A percentile compares a stretch with the other conserved stretches of the same genome.
Conservation (phyloP, 2,888 invertebrate genomes). For the Drosophila diplacantha region DNA sequence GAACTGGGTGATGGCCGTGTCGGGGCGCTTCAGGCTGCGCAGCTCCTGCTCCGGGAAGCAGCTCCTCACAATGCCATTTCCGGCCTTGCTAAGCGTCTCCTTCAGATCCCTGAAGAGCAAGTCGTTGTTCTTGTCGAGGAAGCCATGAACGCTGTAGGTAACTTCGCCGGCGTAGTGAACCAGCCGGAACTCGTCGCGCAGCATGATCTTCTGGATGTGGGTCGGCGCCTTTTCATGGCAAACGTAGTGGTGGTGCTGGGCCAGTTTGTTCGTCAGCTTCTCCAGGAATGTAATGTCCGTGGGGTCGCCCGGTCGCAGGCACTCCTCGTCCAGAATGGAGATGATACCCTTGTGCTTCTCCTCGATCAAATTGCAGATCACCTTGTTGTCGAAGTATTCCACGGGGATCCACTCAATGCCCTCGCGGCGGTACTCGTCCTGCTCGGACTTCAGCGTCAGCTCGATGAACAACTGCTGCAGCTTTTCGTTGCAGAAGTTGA, state of each 20-base stretch:
- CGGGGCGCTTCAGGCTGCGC: slow-evolving; percentile 89
- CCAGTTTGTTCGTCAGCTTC: slow-evolving; percentile 86
- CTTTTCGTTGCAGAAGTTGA: slow-evolving; percentile 97
- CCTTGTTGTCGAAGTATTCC: slow-evolving; percentile 93
- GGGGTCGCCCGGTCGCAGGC: slow-evolving; percentile 92
- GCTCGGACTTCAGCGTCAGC: slow-evolving; percentile 92
- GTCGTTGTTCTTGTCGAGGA: slow-evolving; percentile 96
- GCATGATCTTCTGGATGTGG: slow-evolving; percentile 89
- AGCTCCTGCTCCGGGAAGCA: slow-evolving; percentile 83
- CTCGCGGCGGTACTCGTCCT: slow-evolving; percentile 93
- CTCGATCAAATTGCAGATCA: slow-evolving; percentile 95
- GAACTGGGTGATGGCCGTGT: slow-evolving; percentile 94
- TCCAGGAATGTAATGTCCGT: slow-evolving; percentile 89
- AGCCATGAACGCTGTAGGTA: slow-evolving; percentile 90
- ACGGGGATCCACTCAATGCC: slow-evolving; percentile 95
- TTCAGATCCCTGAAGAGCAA: slow-evolving; percentile 91
- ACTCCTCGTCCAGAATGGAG: slow-evolving; percentile 93
- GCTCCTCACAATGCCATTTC: slow-evolving; percentile 82
- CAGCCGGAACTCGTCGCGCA: slow-evolving; percentile 92
- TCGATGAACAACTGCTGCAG: slow-evolving; percentile 96
- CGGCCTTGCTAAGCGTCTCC: slow-evolving; percentile 87
- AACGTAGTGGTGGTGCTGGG: slow-evolving; percentile 88
- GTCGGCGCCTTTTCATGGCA: slow-evolving; percentile 88
- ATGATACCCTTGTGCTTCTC: slow-evolving; percentile 92
- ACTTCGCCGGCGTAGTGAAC: slow-evolving; percentile 96